Percentiles rank a stretch among this genome's conserved stretches.
Conservation (phyloP, 2,797 vertebrate genomes). For the Siniperca obscura region DNA sequence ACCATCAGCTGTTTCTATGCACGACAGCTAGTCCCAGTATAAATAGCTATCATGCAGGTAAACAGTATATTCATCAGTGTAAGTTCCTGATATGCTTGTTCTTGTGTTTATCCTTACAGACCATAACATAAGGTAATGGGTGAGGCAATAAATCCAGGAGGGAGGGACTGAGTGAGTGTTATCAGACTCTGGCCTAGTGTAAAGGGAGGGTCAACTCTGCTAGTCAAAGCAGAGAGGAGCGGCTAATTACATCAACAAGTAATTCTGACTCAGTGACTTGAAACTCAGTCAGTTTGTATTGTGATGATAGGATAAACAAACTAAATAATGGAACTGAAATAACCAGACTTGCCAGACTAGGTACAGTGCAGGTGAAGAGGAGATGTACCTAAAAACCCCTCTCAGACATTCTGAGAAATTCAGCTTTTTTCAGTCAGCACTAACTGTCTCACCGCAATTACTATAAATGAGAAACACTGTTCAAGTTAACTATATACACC, state of each 20-base stretch:
- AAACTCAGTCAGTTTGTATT: constrained; percentile 12
- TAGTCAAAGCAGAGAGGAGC: constrained; percentile 54
- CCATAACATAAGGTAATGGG: constrained; percentile 48
- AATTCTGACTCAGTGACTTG: constrained; percentile 44
- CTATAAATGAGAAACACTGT: constrained; percentile 65
- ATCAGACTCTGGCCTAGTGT: constrained; percentile 60
- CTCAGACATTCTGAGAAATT: constrained; percentile 63
- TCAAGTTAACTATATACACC: constrained; percentile 39
- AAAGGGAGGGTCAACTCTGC: constrained; percentile 49
- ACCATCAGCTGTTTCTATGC: constrained; percentile 64
- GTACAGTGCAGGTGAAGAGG: constrained; percentile 25
- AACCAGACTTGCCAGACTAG: neutral
- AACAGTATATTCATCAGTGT: constrained; percentile 21
- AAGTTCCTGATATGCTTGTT: constrained; percentile 56
- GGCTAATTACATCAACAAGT: constrained; percentile 42
- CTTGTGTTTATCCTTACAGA: constrained; percentile 39
- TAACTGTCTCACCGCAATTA: constrained; percentile 60
- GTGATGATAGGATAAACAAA: constrained; percentile 12
- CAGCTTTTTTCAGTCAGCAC: constrained; percentile 6
- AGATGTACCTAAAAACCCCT: constrained; percentile 23
- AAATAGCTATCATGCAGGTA: constrained; percentile 42
- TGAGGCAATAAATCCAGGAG: constrained; percentile 20
- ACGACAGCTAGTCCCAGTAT: constrained; percentile 33
- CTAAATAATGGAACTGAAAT: constrained; percentile 26
- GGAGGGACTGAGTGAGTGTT: constrained; percentile 43